Base-by-base conservation (phyloP, 2,888 invertebrate genomes). In the Gasteruption jaculator region DNA sequence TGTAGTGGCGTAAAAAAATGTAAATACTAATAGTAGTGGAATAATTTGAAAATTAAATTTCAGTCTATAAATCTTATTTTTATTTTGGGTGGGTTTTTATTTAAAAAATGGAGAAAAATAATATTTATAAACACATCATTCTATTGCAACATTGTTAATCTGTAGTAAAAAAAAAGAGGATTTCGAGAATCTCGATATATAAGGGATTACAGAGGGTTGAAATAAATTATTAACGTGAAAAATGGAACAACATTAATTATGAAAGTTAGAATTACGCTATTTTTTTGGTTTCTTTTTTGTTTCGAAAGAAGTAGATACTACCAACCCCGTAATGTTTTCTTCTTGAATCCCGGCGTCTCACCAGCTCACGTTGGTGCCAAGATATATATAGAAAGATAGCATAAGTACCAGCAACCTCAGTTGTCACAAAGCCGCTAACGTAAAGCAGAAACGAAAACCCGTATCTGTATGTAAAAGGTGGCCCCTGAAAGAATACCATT, bases 381-480 rank as follows among this genome's bases (percentile, higher is more conserved):
- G 85, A 82, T 58, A 92, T 86, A 73, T 88, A 92, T 50, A 91
- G 80, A 68, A 91, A 91, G 53, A 92, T 85, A 44, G 90, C 89
- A 48, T 86, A 83, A 11, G 90, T 85, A 26, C 91, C 92, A 20
- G 91, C 86, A 48, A 91, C 74, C 69, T 92, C 91, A 6, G 87
- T 86, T 42, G 84, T 81, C 54, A 91, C 78, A 62, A 91, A 89
- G 21, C 91, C 91, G 57, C 85, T 81, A 30, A 91, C 83, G 66
- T 91, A 89, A 26, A 91, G 76, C 38, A 90, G 80, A 71, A 92
- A 91, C 45, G 90, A 90, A 73, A 86, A 90, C 34, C 92, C 92
- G 69, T 92, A 92, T 60, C 81, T 81, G 71, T 90, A 91, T 43
- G 85, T 86, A 76, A 91, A 89, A 38, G 83, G 76, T 1, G 91